Percentiles rank a stretch among this genome's conserved stretches.
phyloP scores from a whole-genome alignment of 2,888 invertebrate species.

The Oegoconia quadripuncta region DNA sequence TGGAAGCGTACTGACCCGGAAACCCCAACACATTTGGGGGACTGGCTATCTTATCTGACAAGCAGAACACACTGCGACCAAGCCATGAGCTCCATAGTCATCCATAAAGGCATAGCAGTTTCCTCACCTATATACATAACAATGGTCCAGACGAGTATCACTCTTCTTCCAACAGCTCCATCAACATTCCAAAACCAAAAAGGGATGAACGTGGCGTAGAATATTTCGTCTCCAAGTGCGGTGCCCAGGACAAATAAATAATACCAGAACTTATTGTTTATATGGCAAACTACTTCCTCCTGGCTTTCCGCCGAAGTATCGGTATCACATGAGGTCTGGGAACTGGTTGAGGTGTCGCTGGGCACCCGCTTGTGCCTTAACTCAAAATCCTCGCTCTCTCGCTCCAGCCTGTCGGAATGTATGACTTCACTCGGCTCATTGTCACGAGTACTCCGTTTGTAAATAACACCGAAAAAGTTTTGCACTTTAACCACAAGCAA shows the following conservation, averaged over 20 bases:
- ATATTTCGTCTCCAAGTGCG: conserved; percentile 92
- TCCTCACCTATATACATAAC: conserved; percentile 92
- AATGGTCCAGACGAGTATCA: conserved; percentile 89
- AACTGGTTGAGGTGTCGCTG: conserved; percentile 61
- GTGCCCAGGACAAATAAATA: conserved; percentile 92
- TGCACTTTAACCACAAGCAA: conserved; percentile 88
- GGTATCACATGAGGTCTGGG: conserved; percentile 60
- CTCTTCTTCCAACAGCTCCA: conserved; percentile 89
- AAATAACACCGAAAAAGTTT: conserved; percentile 86
- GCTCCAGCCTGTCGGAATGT: conserved; percentile 46
- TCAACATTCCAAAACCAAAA: conserved; percentile 98
- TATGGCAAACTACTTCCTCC: conserved; percentile 66
- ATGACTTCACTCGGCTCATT: conserved; percentile 44
- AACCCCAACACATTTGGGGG: no score
- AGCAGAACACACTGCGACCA: no score
- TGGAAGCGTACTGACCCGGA: no score
- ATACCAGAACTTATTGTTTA: conserved; percentile 89
- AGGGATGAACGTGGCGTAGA: conserved; percentile 94
- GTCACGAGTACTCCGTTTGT: conserved; percentile 44
- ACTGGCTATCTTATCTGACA: no score
- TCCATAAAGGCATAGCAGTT: no score
- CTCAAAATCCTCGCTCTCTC: conserved; percentile 40
- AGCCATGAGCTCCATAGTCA: no score
- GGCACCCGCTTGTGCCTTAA: conserved; percentile 56
- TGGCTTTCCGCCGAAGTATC: conserved; percentile 56